Conservation (phyloP, 1,140 invertebrate genomes). For the Bombus picipes region DNA sequence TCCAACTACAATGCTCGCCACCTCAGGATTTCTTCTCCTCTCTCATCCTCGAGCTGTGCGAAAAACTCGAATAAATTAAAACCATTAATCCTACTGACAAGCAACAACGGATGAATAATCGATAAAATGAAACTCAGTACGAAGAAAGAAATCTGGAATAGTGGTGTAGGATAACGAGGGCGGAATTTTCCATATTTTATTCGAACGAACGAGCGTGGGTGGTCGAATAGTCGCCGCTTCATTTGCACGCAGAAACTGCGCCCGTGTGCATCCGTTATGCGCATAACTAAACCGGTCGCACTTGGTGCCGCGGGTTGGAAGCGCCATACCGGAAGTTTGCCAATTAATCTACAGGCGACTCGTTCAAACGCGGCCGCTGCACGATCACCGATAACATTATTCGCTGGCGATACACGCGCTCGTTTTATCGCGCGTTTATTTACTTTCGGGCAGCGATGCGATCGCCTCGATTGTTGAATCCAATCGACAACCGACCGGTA, state of each 20-base stretch:
- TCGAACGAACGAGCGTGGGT: conserved; percentile 12
- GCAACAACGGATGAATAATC: no score
- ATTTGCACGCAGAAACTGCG: conserved; percentile 63
- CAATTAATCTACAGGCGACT: conserved; percentile 61
- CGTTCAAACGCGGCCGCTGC: conserved; percentile 45
- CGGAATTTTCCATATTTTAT: conserved; percentile 60
- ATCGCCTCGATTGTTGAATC: conserved; percentile 20
- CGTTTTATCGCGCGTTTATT: conserved; percentile 33
- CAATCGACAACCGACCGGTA: background rate
- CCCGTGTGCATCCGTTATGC: conserved; percentile 58
- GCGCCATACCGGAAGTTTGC: conserved; percentile 62
- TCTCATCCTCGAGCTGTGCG: no score
- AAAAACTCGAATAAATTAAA: no score
- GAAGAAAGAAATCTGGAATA: background rate
- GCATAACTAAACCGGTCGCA: conserved; percentile 60
- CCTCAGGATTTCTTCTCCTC: no score
- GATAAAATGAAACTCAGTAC: no score
- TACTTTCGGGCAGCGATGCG: conserved; percentile 4
- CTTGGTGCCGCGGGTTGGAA: conserved; percentile 42
- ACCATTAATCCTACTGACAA: no score
- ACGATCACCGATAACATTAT: conserved; percentile 62
- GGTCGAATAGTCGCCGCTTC: conserved; percentile 59
- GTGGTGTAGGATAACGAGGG: conserved; percentile 24
- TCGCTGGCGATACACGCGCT: conserved; percentile 24
- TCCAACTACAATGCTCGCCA: no score